Evolutionary conservation across 2,888 invertebrate genomes (phyloP), one percentile per base, ranked within the genome.

Genomic region (Uloborus plumipes): DNA sequence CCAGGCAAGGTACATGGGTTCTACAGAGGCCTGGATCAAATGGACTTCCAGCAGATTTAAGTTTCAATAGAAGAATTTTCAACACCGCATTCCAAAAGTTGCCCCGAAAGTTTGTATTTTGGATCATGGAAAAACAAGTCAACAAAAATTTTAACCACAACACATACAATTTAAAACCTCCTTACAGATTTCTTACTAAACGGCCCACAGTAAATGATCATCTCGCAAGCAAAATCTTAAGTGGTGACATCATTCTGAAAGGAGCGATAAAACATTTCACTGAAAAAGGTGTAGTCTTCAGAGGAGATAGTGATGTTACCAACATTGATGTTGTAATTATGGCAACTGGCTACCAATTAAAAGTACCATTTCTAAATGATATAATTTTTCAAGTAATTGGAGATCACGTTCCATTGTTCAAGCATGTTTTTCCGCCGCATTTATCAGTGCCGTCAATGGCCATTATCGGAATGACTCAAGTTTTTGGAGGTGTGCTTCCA

Each of bases 1-100:
- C 90, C 0, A 87, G 90, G 2, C 86, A 90, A 39, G 91, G 91
- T 7, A 89, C 90, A 11, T 91, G 91, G 91, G 88, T 91, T 11
- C 88, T 90, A 55, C 88, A 89, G 77, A 87, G 90, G 20, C 88
- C 90, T 64, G 88, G 89, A 39, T 88, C 89, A 72, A 87, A 88
- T 85, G 90, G 90, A n/a, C 82, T 88, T 39, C 90, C 90, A 0
- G 87, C 88, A 6, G 89, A 89, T 58, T 53, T 72, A 11, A 70
- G 61, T 31, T 83, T 84, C 51, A 76, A 72, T 53, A 51, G 84
- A 22, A 74, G 86, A 22, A 49, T 83, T 2, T 51, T 84, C 16
- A 85, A 74, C 18, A 67, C 75, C 22, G 69, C 85, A 22, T 82
- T 84, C 65, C 64, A 67, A 62, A 61, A 64, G 59, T 58, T 85